phyloP scores from a whole-genome alignment of 2,797 vertebrate species.

The Cryptoprocta ferox region DNA sequence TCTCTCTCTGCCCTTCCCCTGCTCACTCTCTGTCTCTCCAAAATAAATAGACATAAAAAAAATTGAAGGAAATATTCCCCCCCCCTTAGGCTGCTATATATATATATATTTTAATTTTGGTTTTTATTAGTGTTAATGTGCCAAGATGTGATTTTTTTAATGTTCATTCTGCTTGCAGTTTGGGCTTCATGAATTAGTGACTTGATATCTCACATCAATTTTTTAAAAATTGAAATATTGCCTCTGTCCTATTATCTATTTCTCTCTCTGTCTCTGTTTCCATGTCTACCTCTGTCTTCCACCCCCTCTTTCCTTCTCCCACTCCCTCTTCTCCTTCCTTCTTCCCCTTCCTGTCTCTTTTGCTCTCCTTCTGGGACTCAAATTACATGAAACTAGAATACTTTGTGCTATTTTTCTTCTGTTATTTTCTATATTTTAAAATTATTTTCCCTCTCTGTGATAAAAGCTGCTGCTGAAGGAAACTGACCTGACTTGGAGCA shows the following conservation, averaged over 20 bases:
- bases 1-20: too few species aligned
- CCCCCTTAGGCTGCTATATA: not conserved
- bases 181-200: too few species aligned
- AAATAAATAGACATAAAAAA: too few species aligned
- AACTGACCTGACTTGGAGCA: not conserved
- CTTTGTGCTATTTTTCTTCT: not conserved
- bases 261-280: too few species aligned
- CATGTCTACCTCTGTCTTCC: too few species aligned
- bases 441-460: not conserved
- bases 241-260: too few species aligned
- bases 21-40: too few species aligned
- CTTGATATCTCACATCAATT: too few species aligned
- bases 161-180: too few species aligned
- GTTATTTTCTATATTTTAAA: not conserved
- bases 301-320: not conserved
- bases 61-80: not conserved
- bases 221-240: too few species aligned
- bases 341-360: not conserved
- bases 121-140: too few species aligned
- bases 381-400: not conserved
- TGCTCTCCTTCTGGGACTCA: not conserved
- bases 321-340: too few species aligned
- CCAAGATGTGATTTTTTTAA: not conserved
- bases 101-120: not conserved
- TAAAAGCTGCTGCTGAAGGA: not conserved